These are phyloP conservation scores for human DNA, from an alignment of 2,113 vertebrate genomes.

Conservation along the genomic window GRCh38 chr13:85962001-85962500, in stretches of 20 bases:
- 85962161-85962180: neutral
- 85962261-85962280: neutral
- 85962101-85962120: too few species aligned
- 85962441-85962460: neutral
- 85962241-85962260: neutral
- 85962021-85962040: too few species aligned
- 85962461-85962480: neutral
- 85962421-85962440: neutral
- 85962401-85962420: neutral
- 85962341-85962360: neutral
- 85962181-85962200: neutral
- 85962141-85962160: too few species aligned
- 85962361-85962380: neutral
- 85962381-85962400: neutral
- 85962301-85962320: neutral
- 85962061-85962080: too few species aligned
- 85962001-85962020: too few species aligned
- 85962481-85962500: neutral
- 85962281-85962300: neutral
- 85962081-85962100: neutral
- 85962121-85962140: too few species aligned
- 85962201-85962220: neutral
- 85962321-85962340: neutral
- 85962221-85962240: neutral
- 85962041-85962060: too few species aligned